Conservation (phyloP, 2,113 vertebrate species). For the Sigmodon hispidus region DNA sequence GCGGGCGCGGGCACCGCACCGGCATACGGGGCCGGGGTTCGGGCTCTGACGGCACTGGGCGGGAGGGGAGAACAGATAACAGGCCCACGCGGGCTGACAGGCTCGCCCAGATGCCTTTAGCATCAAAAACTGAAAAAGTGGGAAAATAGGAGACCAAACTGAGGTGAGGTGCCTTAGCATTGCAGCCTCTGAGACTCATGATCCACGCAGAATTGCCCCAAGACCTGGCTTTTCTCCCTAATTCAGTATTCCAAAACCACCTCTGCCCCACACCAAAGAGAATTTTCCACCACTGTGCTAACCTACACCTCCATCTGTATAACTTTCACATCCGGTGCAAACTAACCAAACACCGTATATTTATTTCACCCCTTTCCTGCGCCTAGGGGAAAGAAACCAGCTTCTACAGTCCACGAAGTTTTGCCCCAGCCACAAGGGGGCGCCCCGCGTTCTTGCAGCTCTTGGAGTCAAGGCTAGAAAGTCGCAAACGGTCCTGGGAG, state of each 20-base stretch:
- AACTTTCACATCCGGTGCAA: background rate
- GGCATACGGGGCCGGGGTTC: constrained; percentile 48
- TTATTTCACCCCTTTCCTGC: background rate
- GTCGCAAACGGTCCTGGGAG: accelerated
- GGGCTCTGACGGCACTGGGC: background rate
- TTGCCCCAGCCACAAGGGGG: constrained; percentile 75
- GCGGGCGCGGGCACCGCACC: constrained; percentile 74
- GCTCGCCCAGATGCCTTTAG: background rate
- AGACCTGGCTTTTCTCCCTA: background rate
- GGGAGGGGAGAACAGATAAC: constrained; percentile 30
- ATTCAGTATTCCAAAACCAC: background rate
- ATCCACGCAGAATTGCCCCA: background rate
- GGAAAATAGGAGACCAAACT: background rate
- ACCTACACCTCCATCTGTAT: background rate
- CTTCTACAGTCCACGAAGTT: constrained; percentile 25
- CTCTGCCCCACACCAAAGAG: background rate
- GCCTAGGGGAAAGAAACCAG: background rate
- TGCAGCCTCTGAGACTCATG: background rate
- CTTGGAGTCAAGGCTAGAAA: accelerated
- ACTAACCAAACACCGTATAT: background rate
- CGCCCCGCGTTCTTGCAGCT: background rate
- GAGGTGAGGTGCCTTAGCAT: background rate
- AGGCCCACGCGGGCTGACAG: constrained; percentile 44
- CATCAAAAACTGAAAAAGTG: constrained; percentile 48
- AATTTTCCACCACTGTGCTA: background rate